A percentile compares a stretch with the other conserved stretches of the same genome.
These are phyloP conservation scores for Limosa lapponica DNA, from an alignment of 2,797 vertebrate genomes.

Conservation along the genomic window DNA sequence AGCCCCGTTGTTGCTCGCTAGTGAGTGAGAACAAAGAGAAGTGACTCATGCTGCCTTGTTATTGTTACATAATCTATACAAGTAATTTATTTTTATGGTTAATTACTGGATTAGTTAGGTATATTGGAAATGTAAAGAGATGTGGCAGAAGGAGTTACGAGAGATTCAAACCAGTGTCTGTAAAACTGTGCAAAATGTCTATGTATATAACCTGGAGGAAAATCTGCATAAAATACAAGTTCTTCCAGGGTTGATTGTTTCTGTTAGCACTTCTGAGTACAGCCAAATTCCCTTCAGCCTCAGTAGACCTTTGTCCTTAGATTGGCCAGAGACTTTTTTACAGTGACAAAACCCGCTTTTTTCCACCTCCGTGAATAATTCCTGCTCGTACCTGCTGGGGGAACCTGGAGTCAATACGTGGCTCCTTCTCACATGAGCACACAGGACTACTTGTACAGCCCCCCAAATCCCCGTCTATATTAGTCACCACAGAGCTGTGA, in stretches of 20 bases:
- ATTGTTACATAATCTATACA: constrained; percentile 59
- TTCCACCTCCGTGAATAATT: neutral
- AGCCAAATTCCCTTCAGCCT: neutral
- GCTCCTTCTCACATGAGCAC: neutral
- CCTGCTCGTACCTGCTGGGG: neutral
- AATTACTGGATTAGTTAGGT: constrained; percentile 54
- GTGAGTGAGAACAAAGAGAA: constrained; percentile 51
- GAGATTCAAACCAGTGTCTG: neutral
- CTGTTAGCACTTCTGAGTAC: neutral
- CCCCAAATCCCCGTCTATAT: neutral
- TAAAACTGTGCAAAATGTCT: neutral
- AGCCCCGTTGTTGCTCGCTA: constrained; percentile 45
- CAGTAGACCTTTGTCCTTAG: neutral
- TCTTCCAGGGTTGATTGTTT: neutral
- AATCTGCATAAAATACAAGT: neutral
- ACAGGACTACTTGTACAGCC: neutral
- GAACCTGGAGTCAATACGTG: neutral
- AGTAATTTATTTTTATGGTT: constrained; percentile 62
- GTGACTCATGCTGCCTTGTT: constrained; percentile 53
- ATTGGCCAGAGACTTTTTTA: neutral
- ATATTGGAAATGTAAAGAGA: constrained; percentile 36
- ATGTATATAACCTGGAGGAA: neutral
- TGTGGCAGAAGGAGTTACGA: neutral
- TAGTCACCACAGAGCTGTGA: neutral
- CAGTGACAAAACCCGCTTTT: neutral